Percentiles rank a stretch among this genome's conserved stretches.
Conservation (phyloP, 1,140 invertebrate species). For the Meloidogyne exigua region DNA sequence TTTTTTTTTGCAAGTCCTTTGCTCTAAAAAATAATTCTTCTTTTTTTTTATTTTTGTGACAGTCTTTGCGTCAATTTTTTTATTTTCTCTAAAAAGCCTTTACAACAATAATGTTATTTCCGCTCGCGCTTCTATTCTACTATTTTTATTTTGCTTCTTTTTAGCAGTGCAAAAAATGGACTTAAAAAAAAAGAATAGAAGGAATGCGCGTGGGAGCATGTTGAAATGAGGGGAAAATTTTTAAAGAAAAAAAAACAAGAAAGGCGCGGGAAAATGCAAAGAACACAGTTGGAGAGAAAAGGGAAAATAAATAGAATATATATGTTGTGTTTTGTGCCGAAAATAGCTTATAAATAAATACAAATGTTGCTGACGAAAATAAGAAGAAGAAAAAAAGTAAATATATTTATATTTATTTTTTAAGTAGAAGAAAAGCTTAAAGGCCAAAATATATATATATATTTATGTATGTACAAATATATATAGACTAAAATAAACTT, state of each 20-base stretch:
- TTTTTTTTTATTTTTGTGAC: background rate
- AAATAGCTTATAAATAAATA: background rate
- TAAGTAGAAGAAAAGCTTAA: background rate
- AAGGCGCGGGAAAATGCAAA: background rate
- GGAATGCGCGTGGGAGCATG: slow-evolving; percentile 3
- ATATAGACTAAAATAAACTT: too few species aligned
- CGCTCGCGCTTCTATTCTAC: background rate
- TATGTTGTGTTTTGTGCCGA: background rate
- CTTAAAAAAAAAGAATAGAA: background rate
- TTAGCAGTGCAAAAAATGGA: background rate
- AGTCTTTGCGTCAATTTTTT: background rate
- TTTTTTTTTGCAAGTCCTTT: background rate
- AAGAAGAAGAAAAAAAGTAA: background rate
- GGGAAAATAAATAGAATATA: background rate
- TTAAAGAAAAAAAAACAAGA: background rate
- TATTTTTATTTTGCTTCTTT: background rate
- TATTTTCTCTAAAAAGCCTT: slow-evolving; percentile 1
- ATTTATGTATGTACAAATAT: too few species aligned
- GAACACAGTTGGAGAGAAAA: background rate
- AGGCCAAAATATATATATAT: background rate
- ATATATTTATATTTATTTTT: too few species aligned
- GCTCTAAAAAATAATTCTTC: too few species aligned
- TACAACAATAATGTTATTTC: background rate
- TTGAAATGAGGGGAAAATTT: background rate
- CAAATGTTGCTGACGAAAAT: background rate